Percentiles rank a stretch among this genome's conserved stretches.
Conservation (phyloP, 2,113 vertebrate genomes). For the Psilopsiagon aurifrons region DNA sequence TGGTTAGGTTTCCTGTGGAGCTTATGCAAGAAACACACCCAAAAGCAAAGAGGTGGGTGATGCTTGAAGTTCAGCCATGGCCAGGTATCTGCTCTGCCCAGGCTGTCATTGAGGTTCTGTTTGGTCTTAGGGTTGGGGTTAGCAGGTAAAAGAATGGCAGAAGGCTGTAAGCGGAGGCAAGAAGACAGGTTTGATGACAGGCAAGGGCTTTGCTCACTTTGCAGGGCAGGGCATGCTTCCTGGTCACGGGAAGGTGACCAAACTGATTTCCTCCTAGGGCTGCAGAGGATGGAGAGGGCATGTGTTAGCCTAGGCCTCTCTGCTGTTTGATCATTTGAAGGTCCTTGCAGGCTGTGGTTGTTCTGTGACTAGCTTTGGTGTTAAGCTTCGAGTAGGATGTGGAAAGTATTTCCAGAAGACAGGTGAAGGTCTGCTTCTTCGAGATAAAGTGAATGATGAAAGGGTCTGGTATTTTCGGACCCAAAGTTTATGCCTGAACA, state of each 20-base stretch:
- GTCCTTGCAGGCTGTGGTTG: background rate
- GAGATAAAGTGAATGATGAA: background rate
- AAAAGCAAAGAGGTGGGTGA: background rate
- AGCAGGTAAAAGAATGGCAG: background rate
- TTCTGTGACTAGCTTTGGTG: background rate
- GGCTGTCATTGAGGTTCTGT: background rate
- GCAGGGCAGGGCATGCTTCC: background rate
- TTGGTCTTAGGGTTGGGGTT: background rate
- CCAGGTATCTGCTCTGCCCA: background rate
- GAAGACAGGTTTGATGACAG: background rate
- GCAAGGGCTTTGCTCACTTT: background rate
- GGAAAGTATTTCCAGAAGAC: background rate
- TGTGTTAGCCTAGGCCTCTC: background rate
- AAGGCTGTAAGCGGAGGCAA: background rate
- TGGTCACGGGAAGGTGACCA: background rate
- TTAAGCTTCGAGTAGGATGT: background rate
- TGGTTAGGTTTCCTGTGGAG: background rate
- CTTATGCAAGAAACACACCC: fast-evolving
- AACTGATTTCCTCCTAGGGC: background rate
- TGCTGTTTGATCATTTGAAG: background rate
- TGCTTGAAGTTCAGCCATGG: background rate
- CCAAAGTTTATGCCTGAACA: background rate
- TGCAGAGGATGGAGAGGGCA: background rate
- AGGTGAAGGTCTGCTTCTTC: background rate
- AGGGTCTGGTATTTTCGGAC: background rate